These are phyloP conservation scores for Clarias gariepinus DNA, from an alignment of 2,113 vertebrate genomes.

Conservation along the genomic window DNA sequence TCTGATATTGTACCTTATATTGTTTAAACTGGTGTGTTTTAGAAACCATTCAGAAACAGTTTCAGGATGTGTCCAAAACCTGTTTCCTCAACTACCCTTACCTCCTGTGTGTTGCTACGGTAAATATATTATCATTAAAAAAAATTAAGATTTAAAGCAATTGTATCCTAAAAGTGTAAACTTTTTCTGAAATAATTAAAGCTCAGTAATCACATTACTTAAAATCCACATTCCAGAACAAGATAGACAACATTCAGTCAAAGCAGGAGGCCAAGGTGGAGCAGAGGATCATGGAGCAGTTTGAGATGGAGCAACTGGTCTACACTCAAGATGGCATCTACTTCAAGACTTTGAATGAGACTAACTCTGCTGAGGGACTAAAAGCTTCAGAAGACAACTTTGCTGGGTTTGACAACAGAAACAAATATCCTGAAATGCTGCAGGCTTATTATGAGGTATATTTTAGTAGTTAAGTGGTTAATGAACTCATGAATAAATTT, in stretches of 20 bases:
- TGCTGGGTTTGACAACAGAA: conserved; percentile 32
- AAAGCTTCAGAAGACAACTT: conserved; percentile 17
- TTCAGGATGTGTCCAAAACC: conserved; percentile 36
- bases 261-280: conserved; percentile 46
- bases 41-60: conserved; percentile 44
- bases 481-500: too few species aligned
- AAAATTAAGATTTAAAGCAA: neutral
- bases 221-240: conserved; percentile 25
- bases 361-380: neutral
- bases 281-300: conserved; percentile 55
- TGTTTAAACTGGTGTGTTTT: neutral
- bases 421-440: conserved; percentile 51
- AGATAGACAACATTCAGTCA: conserved; percentile 54
- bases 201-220: neutral
- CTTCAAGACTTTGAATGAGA: conserved; percentile 41
- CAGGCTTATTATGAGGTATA: conserved; percentile 51
- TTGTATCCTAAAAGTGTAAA: neutral
- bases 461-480: neutral
- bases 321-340: conserved; percentile 54
- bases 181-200: neutral
- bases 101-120: conserved; percentile 41
- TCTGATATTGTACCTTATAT: neutral
- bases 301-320: conserved; percentile 56
- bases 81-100: conserved; percentile 45
- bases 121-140: conserved; percentile 21